phyloP scores from a whole-genome alignment of 2,888 invertebrate species.

The Selenia dentaria region DNA sequence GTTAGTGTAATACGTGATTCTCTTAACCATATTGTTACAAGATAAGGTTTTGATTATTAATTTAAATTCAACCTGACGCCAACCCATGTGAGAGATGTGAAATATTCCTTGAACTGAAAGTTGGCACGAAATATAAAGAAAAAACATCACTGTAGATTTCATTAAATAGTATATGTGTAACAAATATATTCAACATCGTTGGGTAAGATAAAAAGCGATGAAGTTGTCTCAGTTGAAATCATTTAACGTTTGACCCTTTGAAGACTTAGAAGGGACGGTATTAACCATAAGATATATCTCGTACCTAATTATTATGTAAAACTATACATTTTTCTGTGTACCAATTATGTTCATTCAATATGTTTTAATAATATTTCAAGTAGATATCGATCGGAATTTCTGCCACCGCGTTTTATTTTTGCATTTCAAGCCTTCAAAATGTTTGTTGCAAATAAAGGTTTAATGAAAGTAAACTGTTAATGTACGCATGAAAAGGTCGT shows the following conservation, averaged over 20 bases:
- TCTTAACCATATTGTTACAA: too few relatives aligned
- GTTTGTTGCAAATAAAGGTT: constrained; percentile 41
- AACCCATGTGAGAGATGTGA: too few relatives aligned
- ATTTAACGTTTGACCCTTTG: neutral
- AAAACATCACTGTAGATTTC: too few relatives aligned
- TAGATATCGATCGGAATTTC: constrained; percentile 36
- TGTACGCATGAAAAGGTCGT: constrained; percentile 52
- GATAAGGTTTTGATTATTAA: too few relatives aligned
- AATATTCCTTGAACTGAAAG: too few relatives aligned
- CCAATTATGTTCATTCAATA: constrained; percentile 39
- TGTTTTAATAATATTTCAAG: constrained; percentile 34
- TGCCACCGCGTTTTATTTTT: constrained; percentile 25
- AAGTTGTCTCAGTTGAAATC: too few relatives aligned
- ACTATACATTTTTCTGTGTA: constrained; percentile 35
- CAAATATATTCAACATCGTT: too few relatives aligned
- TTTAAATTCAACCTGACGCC: too few relatives aligned
- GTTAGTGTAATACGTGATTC: too few relatives aligned
- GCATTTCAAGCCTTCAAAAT: constrained; percentile 32
- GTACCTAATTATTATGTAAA: constrained; percentile 46
- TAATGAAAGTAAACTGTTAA: constrained; percentile 57
- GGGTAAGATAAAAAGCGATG: too few relatives aligned
- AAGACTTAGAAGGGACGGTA: neutral
- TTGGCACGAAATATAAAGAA: too few relatives aligned
- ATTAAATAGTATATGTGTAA: too few relatives aligned
- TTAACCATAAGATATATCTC: constrained; percentile 13